Conservation (phyloP, 2,888 invertebrate genomes). For the Thumatha senex region DNA sequence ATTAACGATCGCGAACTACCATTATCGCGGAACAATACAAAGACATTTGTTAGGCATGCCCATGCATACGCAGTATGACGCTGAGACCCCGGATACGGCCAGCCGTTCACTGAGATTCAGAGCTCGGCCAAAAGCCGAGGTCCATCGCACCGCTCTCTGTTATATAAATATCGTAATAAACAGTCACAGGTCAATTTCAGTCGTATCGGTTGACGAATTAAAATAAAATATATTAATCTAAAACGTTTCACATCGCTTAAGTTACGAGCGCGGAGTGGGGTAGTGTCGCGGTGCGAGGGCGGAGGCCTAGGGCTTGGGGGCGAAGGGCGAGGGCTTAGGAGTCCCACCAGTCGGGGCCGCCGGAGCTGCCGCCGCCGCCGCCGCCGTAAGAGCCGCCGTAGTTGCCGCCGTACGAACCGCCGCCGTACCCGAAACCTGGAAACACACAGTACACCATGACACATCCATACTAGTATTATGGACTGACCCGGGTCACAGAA, state of each 20-base stretch:
- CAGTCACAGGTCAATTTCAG: conserved; percentile 71
- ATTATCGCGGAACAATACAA: conserved; percentile 43
- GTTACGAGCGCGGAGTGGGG: conserved; percentile 35
- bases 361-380: conserved; percentile 72
- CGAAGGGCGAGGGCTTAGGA: conserved; percentile 55
- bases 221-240: conserved; percentile 52
- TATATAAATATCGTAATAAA: conserved; percentile 50
- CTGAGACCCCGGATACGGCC: conserved; percentile 19
- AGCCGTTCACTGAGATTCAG: conserved; percentile 71
- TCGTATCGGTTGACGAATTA: conserved; percentile 57
- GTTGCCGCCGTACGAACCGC: conserved; percentile 72
- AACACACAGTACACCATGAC: neutral
- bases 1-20: conserved; percentile 43
- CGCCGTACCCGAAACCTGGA: conserved; percentile 68
- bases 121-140: conserved; percentile 41
- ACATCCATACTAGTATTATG: neutral
- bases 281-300: conserved; percentile 37
- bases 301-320: neutral
- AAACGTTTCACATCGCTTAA: conserved; percentile 49
- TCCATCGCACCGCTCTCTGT: conserved; percentile 56
- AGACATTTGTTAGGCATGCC: conserved; percentile 42
- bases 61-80: conserved; percentile 18
- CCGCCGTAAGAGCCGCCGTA: conserved; percentile 77
- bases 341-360: conserved; percentile 80
- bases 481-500: too few relatives aligned